Percentiles rank a stretch among this genome's conserved stretches.
Evolutionary conservation across 2,888 invertebrate genomes (phyloP).

Genomic region (Colletes collaris): DNA sequence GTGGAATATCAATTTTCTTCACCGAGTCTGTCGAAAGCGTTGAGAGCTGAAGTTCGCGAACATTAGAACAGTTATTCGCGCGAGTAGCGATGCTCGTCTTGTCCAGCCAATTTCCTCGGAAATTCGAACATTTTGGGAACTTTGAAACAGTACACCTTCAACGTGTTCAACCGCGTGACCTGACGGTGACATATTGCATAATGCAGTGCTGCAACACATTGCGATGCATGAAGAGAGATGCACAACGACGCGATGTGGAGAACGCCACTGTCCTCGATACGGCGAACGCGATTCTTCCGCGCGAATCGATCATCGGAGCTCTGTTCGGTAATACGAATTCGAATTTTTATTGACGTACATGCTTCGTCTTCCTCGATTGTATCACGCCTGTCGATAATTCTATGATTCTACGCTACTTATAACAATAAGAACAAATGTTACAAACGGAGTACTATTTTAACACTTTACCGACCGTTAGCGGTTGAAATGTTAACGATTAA

Average conservation of each 20-base stretch:
- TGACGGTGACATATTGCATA: constrained; percentile 47
- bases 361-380: not conserved
- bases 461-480: no score
- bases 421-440: no score
- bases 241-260: not conserved
- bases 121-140: constrained; percentile 46
- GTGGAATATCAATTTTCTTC: not conserved
- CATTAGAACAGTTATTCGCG: constrained; percentile 17
- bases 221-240: constrained; percentile 48
- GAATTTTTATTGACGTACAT: constrained; percentile 33
- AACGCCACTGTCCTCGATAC: constrained; percentile 6
- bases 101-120: constrained; percentile 25
- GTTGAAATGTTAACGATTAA: no score
- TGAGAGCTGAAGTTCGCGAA: not conserved
- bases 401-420: no score
- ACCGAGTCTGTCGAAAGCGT: not conserved
- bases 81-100: not conserved
- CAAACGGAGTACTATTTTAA: no score
- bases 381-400: no score
- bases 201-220: constrained; percentile 40
- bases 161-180: constrained; percentile 44
- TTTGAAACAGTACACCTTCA: constrained; percentile 34
- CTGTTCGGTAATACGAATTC: not conserved
- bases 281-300: constrained; percentile 28
- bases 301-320: constrained; percentile 40